A percentile compares a stretch with the other conserved stretches of the same genome.
These are phyloP conservation scores for Symphodus melops DNA, from an alignment of 2,113 vertebrate genomes.

Conservation along the genomic window DNA sequence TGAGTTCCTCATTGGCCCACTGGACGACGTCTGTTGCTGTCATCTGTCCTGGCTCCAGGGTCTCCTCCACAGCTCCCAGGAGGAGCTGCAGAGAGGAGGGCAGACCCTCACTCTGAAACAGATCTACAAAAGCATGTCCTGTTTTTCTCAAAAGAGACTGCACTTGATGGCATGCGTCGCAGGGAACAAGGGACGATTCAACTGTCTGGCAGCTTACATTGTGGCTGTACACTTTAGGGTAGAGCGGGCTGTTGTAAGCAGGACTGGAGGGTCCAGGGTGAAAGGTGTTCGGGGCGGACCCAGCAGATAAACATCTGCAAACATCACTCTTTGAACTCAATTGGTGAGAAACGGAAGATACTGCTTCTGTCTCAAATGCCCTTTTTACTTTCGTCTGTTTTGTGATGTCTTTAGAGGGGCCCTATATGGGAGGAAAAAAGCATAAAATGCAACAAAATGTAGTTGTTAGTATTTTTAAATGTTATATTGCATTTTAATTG, in stretches of 20 bases:
- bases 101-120: conserved; percentile 89
- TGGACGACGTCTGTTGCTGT: conserved; percentile 84
- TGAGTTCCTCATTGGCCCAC: conserved; percentile 89
- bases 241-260: not conserved
- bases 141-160: conserved; percentile 84
- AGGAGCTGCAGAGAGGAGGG: conserved; percentile 88
- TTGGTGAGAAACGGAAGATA: conserved; percentile 8
- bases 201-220: conserved; percentile 80
- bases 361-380: conserved; percentile 14
- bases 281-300: conserved; percentile 47
- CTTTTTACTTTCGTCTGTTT: conserved; percentile 35
- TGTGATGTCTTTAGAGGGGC: conserved; percentile 9
- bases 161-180: conserved; percentile 81
- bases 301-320: conserved; percentile 22
- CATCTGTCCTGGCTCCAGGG: conserved; percentile 76
- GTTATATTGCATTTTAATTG: not conserved
- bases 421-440: conserved; percentile 42
- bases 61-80: conserved; percentile 79
- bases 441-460: not conserved
- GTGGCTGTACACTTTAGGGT: conserved; percentile 27
- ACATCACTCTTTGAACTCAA: conserved; percentile 23
- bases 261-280: not conserved
- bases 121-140: conserved; percentile 79
- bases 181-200: conserved; percentile 79
- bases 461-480: not conserved